Evolutionary conservation across 2,797 vertebrate species (phyloP).

Genomic region (Erethizon dorsatum): DNA sequence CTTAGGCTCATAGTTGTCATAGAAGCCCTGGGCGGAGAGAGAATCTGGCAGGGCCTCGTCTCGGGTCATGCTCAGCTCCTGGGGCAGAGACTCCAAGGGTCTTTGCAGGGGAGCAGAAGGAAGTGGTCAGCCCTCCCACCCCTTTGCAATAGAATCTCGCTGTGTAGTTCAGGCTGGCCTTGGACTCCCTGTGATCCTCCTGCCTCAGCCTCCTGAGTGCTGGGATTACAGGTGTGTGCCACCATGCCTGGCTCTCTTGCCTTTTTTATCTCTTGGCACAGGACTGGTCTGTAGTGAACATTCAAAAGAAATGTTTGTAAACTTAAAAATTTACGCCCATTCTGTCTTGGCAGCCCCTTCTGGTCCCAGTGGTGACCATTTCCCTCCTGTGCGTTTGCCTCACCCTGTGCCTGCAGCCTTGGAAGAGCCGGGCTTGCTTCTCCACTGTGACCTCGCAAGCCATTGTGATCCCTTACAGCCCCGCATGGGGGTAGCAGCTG

Average conservation of each 20-base stretch:
- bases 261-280: neutral
- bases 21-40: constrained; percentile 95
- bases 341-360: neutral
- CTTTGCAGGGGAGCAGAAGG: constrained; percentile 21
- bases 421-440: neutral
- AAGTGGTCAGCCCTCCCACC: neutral
- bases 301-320: neutral
- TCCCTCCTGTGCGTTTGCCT: neutral
- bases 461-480: neutral
- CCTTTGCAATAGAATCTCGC: neutral
- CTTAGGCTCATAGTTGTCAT: constrained; percentile 97
- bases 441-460: neutral
- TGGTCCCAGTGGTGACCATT: neutral
- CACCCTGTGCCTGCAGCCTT: neutral
- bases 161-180: neutral
- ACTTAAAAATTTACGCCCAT: neutral
- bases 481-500: neutral
- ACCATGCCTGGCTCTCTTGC: neutral
- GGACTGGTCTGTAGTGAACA: neutral
- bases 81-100: neutral
- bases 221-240: neutral
- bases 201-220: neutral
- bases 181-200: neutral
- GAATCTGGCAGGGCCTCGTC: constrained; percentile 95
- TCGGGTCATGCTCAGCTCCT: constrained; percentile 92